phyloP scores from a whole-genome alignment of 2,113 vertebrate genomes.

The Erythrolamprus reginae region DNA sequence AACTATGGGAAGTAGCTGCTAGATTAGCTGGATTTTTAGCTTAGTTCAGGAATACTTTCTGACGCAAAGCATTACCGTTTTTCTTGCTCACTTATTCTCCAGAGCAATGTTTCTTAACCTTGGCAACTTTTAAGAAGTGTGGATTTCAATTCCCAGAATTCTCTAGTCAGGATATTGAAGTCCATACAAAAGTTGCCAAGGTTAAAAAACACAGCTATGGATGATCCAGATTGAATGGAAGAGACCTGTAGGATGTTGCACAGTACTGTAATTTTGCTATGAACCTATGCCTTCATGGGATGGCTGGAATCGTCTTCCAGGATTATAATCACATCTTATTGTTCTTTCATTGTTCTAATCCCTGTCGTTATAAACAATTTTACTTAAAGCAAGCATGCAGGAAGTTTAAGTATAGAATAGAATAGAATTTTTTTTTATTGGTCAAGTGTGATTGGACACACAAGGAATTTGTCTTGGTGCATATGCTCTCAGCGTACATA shows the following conservation, averaged over 20 bases:
- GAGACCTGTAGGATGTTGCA: not conserved
- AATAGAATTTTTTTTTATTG: too few species aligned
- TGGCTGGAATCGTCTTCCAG: not conserved
- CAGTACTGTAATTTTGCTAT: not conserved
- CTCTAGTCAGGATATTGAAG: not conserved
- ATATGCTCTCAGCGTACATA: too few species aligned
- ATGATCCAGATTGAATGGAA: not conserved
- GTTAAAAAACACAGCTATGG: not conserved
- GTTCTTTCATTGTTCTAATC: not conserved
- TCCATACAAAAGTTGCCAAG: not conserved
- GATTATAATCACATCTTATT: not conserved
- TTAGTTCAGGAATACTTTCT: not conserved
- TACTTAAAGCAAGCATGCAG: constrained; percentile 33
- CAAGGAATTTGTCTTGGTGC: too few species aligned
- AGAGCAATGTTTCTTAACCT: not conserved
- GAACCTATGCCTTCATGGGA: not conserved
- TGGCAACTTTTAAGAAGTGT: not conserved
- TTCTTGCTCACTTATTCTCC: not conserved
- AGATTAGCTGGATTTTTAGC: not conserved
- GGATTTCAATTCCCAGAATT: not conserved
- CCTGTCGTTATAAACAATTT: not conserved
- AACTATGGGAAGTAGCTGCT: not conserved
- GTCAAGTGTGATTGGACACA: too few species aligned
- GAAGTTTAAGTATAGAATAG: too few species aligned
- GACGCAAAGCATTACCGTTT: not conserved